Evolutionary conservation across 35 echinoderm and acorn worm species (phyloP).

Genomic region (Heliocidaris erythrogramma): DNA sequence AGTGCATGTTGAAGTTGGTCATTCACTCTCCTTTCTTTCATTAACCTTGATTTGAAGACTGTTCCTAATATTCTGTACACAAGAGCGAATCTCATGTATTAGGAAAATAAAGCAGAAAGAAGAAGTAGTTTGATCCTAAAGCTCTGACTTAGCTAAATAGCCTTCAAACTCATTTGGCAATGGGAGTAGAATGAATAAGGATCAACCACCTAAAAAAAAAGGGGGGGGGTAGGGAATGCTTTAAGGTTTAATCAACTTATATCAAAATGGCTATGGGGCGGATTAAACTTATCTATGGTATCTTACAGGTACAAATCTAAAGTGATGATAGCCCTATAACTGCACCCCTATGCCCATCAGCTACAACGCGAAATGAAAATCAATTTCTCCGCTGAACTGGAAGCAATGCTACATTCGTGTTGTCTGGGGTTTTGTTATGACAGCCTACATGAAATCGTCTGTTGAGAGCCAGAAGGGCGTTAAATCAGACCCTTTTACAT

Average conservation of each 20-base stretch:
- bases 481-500: not conserved
- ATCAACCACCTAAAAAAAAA: not conserved
- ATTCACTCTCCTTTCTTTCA: too few species aligned
- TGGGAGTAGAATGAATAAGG: not conserved
- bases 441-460: not conserved
- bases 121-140: too few species aligned
- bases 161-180: too few species aligned
- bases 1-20: too few species aligned
- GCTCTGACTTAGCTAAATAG: too few species aligned
- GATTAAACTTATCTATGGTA: not conserved
- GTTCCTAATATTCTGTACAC: too few species aligned
- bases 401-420: not conserved
- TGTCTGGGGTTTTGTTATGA: not conserved
- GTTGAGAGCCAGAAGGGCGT: not conserved
- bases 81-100: too few species aligned
- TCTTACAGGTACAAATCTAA: not conserved
- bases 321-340: conserved; percentile 16
- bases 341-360: not conserved
- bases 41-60: too few species aligned
- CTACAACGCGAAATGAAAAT: not conserved
- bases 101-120: too few species aligned
- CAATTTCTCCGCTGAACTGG: not conserved
- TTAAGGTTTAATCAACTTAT: conserved; percentile 1
- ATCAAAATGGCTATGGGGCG: not conserved
- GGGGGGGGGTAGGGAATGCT: not conserved